Conservation (phyloP, 1,140 invertebrate genomes). For the Acromyrmex heyeri region DNA sequence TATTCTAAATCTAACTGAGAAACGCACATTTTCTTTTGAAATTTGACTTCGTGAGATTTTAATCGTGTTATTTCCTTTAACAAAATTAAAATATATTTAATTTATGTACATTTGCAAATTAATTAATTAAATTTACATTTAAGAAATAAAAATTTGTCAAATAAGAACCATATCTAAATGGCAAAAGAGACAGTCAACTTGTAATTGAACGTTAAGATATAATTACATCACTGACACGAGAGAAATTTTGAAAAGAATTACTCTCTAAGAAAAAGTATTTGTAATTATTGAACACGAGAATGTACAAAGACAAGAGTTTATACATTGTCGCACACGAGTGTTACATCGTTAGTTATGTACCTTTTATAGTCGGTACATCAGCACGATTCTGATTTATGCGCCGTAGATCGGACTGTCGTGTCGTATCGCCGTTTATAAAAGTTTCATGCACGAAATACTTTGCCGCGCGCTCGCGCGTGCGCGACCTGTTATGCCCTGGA, state of each 20-base stretch:
- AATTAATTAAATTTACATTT: not conserved
- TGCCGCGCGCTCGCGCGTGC: conserved; percentile 34
- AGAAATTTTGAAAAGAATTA: not conserved
- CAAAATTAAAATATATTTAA: not conserved
- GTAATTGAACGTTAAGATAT: not conserved
- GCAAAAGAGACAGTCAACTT: not conserved
- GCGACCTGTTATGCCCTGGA: conserved; percentile 57
- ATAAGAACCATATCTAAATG: not conserved
- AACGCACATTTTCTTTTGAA: not conserved
- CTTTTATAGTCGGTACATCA: conserved; percentile 65
- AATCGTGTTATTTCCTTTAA: not conserved
- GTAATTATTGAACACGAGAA: conserved; percentile 17
- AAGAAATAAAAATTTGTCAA: not conserved
- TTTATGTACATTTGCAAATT: not conserved
- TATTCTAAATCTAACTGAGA: not conserved
- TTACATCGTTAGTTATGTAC: conserved; percentile 56
- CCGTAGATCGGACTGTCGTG: conserved; percentile 51
- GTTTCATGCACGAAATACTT: conserved; percentile 75
- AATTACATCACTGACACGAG: not conserved
- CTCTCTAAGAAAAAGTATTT: not conserved
- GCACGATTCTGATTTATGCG: conserved; percentile 70
- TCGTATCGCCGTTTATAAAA: conserved; percentile 72
- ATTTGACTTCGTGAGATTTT: not conserved
- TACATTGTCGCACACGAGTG: conserved; percentile 50
- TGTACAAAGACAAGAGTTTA: conserved; percentile 19